Evolutionary conservation across 2,888 invertebrate species (phyloP).

Genomic region (Ephialtes manifestator): DNA sequence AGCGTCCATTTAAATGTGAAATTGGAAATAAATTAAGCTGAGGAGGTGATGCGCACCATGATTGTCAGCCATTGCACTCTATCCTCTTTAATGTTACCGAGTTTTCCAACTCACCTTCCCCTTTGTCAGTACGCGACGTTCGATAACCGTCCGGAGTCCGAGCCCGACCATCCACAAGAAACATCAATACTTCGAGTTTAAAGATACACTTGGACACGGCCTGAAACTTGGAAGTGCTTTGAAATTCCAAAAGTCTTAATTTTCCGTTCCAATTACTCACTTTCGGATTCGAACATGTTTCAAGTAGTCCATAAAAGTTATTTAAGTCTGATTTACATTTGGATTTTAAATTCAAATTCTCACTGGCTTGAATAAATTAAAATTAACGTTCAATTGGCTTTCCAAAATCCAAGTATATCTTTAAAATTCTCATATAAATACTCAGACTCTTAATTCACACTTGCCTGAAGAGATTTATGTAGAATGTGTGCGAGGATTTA

Average conservation of each 20-base stretch:
- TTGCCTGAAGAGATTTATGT: too few species aligned
- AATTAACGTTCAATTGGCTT: neutral
- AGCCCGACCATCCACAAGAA: conserved; percentile 24
- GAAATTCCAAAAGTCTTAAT: neutral
- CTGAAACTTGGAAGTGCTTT: neutral
- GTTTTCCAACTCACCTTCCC: conserved; percentile 51
- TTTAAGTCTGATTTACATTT: too few species aligned
- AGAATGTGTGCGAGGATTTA: too few species aligned
- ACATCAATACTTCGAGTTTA: conserved; percentile 10
- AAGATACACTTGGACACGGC: neutral
- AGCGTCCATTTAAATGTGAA: too few species aligned
- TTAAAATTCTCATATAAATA: too few species aligned
- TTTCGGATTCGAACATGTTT: neutral
- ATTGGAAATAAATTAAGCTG: neutral
- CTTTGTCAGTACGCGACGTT: conserved; percentile 52
- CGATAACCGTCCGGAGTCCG: conserved; percentile 61
- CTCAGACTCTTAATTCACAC: too few species aligned
- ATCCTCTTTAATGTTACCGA: conserved; percentile 66
- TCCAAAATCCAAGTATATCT: too few species aligned
- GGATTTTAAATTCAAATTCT: too few species aligned
- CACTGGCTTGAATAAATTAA: neutral
- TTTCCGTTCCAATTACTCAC: neutral
- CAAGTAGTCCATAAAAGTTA: too few species aligned
- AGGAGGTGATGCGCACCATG: conserved; percentile 34
- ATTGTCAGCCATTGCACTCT: conserved; percentile 7